These are phyloP conservation scores for Holotrichia oblita DNA, from an alignment of 1,140 invertebrate species.

Conservation along the genomic window DNA sequence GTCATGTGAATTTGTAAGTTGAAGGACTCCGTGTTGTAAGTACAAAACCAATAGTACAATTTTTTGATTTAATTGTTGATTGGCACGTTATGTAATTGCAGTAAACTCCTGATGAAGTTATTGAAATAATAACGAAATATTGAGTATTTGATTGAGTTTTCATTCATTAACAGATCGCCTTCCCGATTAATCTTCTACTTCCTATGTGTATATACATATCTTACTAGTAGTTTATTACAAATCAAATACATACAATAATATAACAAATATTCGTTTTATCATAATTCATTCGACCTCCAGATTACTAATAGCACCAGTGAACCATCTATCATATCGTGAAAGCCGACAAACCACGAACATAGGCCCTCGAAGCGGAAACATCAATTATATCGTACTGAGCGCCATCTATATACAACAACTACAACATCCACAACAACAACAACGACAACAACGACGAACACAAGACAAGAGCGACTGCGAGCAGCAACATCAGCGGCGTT, in stretches of 20 bases:
- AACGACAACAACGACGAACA: not conserved
- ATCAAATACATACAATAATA: not conserved
- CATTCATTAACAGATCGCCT: no score
- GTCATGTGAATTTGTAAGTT: no score
- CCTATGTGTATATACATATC: no score
- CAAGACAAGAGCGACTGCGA: not conserved
- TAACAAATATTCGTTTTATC: not conserved
- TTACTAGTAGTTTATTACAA: no score
- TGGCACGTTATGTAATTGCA: no score
- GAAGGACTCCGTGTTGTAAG: no score
- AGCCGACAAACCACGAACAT: constrained; percentile 3
- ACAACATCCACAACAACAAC: not conserved
- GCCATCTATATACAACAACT: not conserved
- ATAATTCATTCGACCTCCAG: constrained; percentile 12
- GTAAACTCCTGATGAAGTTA: no score
- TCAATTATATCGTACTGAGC: constrained; percentile 6
- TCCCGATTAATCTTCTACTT: no score
- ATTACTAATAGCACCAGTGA: not conserved
- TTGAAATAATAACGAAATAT: no score
- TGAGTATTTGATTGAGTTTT: no score
- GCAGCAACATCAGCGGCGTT: constrained; percentile 5
- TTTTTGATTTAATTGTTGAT: no score
- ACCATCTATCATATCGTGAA: not conserved
- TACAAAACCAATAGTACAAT: no score
- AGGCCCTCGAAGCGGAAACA: constrained; percentile 6